Conservation (phyloP, 2,113 vertebrate species). For the Rhipidura dahli region DNA sequence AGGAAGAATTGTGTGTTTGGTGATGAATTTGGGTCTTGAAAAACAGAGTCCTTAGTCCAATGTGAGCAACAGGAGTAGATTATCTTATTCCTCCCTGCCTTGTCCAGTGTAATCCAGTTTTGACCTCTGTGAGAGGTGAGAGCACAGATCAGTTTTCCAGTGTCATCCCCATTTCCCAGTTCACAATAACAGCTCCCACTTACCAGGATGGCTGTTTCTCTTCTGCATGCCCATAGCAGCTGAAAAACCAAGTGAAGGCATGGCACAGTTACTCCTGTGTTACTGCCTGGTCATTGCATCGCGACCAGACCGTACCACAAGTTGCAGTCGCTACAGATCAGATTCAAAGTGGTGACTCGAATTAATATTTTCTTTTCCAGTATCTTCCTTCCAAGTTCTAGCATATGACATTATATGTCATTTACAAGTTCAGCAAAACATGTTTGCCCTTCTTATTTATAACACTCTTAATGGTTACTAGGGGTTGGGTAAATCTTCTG, state of each 20-base stretch:
- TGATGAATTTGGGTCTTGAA: not conserved
- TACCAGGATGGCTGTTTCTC: not conserved
- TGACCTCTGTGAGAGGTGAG: not conserved
- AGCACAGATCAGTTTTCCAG: not conserved
- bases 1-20: not conserved
- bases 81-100: not conserved
- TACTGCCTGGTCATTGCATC: not conserved
- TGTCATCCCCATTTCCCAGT: not conserved
- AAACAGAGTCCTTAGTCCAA: not conserved
- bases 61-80: not conserved
- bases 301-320: not conserved
- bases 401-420: not conserved
- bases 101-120: not conserved
- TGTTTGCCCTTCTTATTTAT: conserved; percentile 10
- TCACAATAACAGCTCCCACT: not conserved
- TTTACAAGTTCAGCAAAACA: conserved; percentile 24
- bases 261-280: not conserved
- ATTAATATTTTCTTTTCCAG: not conserved
- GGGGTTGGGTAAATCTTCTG: conserved; percentile 22
- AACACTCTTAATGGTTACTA: not conserved
- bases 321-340: not conserved
- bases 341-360: not conserved
- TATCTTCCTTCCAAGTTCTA: not conserved
- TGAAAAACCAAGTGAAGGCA: not conserved
- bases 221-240: not conserved